Evolutionary conservation across 2,797 vertebrate species (phyloP).

Genomic region (Enteromius trimaculatus): DNA sequence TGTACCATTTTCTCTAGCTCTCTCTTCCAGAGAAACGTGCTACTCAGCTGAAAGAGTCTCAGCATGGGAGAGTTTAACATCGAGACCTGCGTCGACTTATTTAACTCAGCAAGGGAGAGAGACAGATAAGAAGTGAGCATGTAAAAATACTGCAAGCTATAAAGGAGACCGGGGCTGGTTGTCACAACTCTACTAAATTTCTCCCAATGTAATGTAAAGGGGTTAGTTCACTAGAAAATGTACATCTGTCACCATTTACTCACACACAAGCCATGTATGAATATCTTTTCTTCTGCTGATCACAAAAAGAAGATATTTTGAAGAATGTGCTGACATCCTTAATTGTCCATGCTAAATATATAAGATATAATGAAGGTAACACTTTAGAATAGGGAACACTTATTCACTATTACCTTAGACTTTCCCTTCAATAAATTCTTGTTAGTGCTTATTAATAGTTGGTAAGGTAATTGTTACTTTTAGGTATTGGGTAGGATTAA

Average conservation of each 20-base stretch:
- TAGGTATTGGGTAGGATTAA: no score
- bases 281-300: background rate
- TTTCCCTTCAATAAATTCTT: no score
- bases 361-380: background rate
- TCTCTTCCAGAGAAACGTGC: constrained; percentile 37
- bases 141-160: constrained; percentile 12
- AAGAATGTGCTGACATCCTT: background rate
- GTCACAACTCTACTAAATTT: background rate
- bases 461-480: no score
- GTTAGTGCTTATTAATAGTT: no score
- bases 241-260: background rate
- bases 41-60: constrained; percentile 52
- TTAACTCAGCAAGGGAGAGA: constrained; percentile 32
- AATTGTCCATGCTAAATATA: background rate
- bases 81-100: constrained; percentile 28
- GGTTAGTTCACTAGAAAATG: background rate
- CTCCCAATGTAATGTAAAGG: background rate
- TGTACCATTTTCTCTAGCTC: constrained; percentile 30
- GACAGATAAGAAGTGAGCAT: constrained; percentile 19
- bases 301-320: background rate
- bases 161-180: background rate
- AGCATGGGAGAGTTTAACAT: constrained; percentile 47
- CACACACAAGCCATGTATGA: background rate
- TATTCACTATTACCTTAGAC: no score
- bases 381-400: no score